Percentiles rank a stretch among this genome's conserved stretches.
Evolutionary conservation across 2,113 vertebrate genomes (phyloP).

Genomic region (Ginglymostoma cirratum): DNA sequence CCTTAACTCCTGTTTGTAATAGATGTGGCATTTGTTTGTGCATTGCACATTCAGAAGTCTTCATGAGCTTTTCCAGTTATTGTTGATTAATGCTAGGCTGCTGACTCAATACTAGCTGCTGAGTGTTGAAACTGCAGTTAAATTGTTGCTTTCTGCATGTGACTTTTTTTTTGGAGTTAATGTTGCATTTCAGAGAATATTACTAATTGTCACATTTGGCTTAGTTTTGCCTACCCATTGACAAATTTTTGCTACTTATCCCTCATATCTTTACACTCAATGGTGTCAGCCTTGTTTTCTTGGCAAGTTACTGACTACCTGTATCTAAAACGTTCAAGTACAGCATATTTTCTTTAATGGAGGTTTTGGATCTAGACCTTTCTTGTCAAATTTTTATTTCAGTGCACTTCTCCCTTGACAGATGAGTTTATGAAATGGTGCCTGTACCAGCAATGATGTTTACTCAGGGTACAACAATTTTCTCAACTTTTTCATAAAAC

Average conservation of each 20-base stretch:
- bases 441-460: not conserved
- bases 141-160: not conserved
- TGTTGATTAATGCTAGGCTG: not conserved
- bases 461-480: not conserved
- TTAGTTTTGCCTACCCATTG: not conserved
- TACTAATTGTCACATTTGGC: not conserved
- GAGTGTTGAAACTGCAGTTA: not conserved
- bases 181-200: not conserved
- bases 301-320: not conserved
- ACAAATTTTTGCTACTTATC: not conserved
- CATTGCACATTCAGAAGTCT: not conserved
- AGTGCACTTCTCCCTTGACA: not conserved
- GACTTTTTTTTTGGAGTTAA: not conserved
- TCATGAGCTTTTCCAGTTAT: not conserved
- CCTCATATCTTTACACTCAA: not conserved
- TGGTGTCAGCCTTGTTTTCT: not conserved
- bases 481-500: not conserved
- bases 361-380: not conserved
- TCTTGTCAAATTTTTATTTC: not conserved
- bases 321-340: not conserved
- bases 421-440: not conserved
- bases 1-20: not conserved
- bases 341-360: not conserved
- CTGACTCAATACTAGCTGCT: not conserved
- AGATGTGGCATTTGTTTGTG: not conserved